phyloP scores from a whole-genome alignment of 2,113 vertebrate genomes.

The Lutjanus erythropterus region DNA sequence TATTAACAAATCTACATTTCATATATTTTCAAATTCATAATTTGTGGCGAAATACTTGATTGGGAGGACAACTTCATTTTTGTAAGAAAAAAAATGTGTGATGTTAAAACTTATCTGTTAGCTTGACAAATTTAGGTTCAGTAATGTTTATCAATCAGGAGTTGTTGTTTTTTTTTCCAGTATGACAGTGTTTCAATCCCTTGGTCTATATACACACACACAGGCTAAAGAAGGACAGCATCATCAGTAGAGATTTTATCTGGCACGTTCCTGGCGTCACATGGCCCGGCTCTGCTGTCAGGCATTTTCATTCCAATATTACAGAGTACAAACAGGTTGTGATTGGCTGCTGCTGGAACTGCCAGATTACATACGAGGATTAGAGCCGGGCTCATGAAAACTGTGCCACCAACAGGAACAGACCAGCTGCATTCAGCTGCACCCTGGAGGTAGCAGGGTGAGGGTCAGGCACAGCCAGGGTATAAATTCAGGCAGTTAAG shows the following conservation, averaged over 20 bases:
- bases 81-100: too few relatives aligned
- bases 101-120: background rate
- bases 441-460: constrained; percentile 57
- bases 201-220: constrained; percentile 11
- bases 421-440: constrained; percentile 60
- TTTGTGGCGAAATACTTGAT: too few relatives aligned
- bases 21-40: too few relatives aligned
- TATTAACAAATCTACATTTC: too few relatives aligned
- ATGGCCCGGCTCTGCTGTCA: constrained; percentile 62
- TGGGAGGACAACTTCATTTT: too few relatives aligned
- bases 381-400: constrained; percentile 65
- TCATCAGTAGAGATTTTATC: constrained; percentile 40
- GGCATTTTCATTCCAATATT: constrained; percentile 70
- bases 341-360: constrained; percentile 73
- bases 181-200: background rate
- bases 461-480: constrained; percentile 57
- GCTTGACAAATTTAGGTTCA: background rate
- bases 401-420: constrained; percentile 61
- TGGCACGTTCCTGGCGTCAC: constrained; percentile 51
- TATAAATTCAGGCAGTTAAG: constrained; percentile 71
- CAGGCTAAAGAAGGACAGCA: constrained; percentile 32
- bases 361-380: constrained; percentile 79
- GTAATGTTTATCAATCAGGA: background rate
- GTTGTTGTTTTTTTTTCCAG: background rate
- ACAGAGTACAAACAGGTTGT: constrained; percentile 58